Evolutionary conservation across 2,797 vertebrate genomes (phyloP), one percentile per base, ranked within the genome.

Genomic region (Aulostomus chinensis): DNA sequence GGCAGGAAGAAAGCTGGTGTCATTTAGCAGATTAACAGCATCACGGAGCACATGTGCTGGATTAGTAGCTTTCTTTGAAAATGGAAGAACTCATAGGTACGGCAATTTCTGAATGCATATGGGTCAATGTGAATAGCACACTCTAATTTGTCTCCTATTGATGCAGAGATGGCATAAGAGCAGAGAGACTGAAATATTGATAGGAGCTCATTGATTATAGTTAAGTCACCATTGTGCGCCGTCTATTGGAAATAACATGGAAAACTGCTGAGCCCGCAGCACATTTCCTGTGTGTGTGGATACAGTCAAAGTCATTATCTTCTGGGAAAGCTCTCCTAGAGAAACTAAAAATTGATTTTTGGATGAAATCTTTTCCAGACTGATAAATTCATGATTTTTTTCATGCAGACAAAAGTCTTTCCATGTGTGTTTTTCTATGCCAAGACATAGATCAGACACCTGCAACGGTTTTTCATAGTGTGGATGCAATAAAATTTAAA

Each of bases 311-410:
- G 84, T 80, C 71, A 76, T 85, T 83, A 82, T 74, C 69, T 68
- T 52, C 52, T 57, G 58, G 54, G 71, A 83, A 67, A 71, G 72
- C 69, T 76, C 65, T 72, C 65, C 37, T 22, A 32, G 63, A 82
- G 56, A 68, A 61, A 59, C 78, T 74, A 67, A 73, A 76, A 79
- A 82, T 83, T 58, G 81, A 80, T 88, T 86, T 85, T 75, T 62
- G 78, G 60, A 79, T 29, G 16, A 14, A 42, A 74, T 70, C 47
- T 63, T 53, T 29, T 70, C 65, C 70, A 73, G 62, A 47, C 58
- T 37, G 48, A 70, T 80, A 80, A 73, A 41, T 61, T n/a, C n/a
- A n/a, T 53, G 58, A 74, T 74, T 76, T 71, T 81, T 85, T 80
- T 77, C 71, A 78, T 69, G 34, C 55, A 49, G 59, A 55, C 59